Conservation (phyloP, 2,888 invertebrate genomes). For the Odontomyia ornata region DNA sequence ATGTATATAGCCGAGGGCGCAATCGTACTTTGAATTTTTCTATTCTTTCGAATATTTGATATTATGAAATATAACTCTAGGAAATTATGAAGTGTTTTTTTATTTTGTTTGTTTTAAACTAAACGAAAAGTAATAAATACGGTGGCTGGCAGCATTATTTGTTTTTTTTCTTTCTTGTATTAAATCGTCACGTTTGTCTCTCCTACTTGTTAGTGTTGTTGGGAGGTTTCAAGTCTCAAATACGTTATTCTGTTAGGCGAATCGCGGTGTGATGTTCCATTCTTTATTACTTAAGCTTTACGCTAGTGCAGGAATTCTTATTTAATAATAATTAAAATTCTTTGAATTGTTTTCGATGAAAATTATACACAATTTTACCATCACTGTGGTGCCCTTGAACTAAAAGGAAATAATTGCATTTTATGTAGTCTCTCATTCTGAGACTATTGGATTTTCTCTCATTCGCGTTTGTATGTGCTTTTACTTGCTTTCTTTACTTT, state of each 20-base stretch:
- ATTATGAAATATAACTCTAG: constrained; percentile 2
- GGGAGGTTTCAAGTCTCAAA: background rate
- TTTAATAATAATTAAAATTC: background rate
- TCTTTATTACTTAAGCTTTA: background rate
- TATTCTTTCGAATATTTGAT: constrained; percentile 20
- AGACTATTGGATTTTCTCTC: background rate
- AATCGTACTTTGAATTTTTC: constrained; percentile 17
- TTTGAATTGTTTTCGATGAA: background rate
- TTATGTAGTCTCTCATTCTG: background rate
- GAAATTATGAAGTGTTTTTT: background rate
- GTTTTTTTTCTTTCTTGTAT: constrained; percentile 22
- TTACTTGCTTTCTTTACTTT: background rate
- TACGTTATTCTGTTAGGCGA: background rate
- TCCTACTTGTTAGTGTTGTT: background rate
- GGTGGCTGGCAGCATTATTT: constrained; percentile 42
- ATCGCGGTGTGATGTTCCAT: constrained; percentile 8
- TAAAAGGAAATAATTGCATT: background rate
- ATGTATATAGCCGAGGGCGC: constrained; percentile 38
- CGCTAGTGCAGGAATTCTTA: background rate
- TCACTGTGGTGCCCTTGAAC: background rate
- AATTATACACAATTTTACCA: too few relatives aligned
- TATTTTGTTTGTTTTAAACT: too few relatives aligned
- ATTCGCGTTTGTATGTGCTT: background rate
- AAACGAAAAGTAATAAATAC: constrained; percentile 31
- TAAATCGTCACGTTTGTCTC: constrained; percentile 9